Evolutionary conservation across 53 echinoderm and acorn worm genomes (phyloP).

Genomic region (Mesocentrotus franciscanus): DNA sequence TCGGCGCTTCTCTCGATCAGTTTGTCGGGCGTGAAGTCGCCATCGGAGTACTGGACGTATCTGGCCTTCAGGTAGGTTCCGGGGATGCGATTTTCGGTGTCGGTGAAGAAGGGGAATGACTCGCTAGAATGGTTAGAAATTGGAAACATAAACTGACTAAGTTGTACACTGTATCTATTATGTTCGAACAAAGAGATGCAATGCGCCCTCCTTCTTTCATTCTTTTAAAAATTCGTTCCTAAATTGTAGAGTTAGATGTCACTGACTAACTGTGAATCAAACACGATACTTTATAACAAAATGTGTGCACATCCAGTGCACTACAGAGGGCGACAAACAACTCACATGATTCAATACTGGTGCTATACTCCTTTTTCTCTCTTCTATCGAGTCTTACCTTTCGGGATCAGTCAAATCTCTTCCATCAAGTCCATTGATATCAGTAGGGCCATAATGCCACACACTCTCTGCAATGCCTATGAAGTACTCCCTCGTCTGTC

Average conservation of each 20-base stretch:
- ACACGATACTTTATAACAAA: background rate
- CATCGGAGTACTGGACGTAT: slow-evolving; percentile 81
- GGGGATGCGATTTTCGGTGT: slow-evolving; percentile 68
- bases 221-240: no score
- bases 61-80: slow-evolving; percentile 82
- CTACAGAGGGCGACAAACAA: background rate
- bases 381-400: slow-evolving; percentile 65
- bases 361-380: background rate
- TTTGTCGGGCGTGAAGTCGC: slow-evolving; percentile 38
- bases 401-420: slow-evolving; percentile 69
- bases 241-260: no score
- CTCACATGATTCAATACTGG: no score
- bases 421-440: slow-evolving; percentile 65
- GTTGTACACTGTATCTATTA: no score
- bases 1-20: slow-evolving; percentile 43
- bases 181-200: no score
- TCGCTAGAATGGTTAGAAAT: slow-evolving; percentile 4
- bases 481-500: slow-evolving; percentile 73
- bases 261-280: background rate
- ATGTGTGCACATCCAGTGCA: background rate
- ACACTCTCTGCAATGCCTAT: slow-evolving; percentile 78
- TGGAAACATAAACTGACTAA: background rate
- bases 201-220: no score
- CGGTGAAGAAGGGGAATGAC: slow-evolving; percentile 75
- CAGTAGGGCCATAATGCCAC: slow-evolving; percentile 91